Conservation (phyloP, 1,140 invertebrate genomes). For the Lepidurus arcticus region DNA sequence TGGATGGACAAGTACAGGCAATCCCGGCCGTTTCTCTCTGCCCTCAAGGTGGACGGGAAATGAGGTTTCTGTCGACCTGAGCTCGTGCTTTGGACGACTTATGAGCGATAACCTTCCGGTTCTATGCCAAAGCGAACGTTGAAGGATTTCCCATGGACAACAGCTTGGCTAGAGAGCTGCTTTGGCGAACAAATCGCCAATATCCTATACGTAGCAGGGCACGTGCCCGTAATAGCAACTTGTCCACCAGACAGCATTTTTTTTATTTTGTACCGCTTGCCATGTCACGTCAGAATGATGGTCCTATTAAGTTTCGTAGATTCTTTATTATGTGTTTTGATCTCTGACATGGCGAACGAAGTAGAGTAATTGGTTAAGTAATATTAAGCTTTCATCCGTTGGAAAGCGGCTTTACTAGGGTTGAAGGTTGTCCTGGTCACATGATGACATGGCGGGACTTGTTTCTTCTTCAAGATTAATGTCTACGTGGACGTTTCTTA, state of each 20-base stretch:
- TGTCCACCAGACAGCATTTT: neutral
- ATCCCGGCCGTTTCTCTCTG: neutral
- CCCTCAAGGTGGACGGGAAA: conserved; percentile 20
- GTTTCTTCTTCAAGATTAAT: neutral
- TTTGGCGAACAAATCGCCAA: neutral
- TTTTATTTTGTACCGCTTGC: no score
- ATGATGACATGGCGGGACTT: neutral
- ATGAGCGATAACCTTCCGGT: neutral
- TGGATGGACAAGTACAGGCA: neutral
- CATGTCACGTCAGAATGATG: no score
- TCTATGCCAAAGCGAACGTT: neutral
- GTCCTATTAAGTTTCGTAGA: no score
- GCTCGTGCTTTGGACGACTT: neutral
- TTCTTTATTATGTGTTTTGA: neutral
- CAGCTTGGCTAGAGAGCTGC: neutral
- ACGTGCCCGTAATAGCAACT: neutral
- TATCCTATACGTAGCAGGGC: neutral
- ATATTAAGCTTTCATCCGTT: neutral
- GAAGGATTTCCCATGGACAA: neutral
- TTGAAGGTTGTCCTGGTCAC: neutral
- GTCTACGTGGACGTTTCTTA: neutral
- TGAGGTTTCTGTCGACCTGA: conserved; percentile 17
- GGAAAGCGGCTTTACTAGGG: neutral
- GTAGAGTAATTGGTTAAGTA: neutral
- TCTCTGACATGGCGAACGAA: neutral